phyloP scores from a whole-genome alignment of 2,888 invertebrate genomes.

The Chrysolina haemoptera region DNA sequence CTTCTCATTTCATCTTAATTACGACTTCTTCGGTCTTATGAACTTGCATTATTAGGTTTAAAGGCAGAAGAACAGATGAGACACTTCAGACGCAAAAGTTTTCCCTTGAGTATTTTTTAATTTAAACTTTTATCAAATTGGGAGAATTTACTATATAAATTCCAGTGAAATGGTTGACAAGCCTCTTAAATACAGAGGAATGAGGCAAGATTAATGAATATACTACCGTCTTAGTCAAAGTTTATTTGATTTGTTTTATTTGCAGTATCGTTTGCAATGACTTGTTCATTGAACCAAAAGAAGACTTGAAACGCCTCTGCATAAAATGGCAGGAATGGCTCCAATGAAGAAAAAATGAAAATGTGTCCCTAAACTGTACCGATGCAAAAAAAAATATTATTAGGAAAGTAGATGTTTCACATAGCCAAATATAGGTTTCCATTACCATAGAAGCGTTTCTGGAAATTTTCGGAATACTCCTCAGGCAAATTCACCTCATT shows the following conservation, averaged over 20 bases:
- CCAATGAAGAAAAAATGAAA: too few species aligned
- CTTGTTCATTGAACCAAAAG: too few species aligned
- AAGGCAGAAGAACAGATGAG: not conserved
- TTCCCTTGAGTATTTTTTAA: conserved; percentile 13
- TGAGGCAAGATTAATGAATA: not conserved
- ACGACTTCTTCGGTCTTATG: conserved; percentile 8
- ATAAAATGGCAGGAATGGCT: too few species aligned
- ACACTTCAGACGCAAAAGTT: conserved; percentile 1
- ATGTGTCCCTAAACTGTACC: too few species aligned
- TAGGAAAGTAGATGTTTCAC: too few species aligned
- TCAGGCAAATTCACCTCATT: too few species aligned
- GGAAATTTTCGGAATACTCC: too few species aligned
- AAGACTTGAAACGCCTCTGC: too few species aligned
- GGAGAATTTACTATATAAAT: conserved; percentile 15
- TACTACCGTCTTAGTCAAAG: not conserved
- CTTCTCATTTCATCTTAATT: conserved; percentile 15
- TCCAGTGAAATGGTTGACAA: not conserved
- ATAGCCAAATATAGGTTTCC: too few species aligned
- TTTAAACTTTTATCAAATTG: conserved; percentile 20
- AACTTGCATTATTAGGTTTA: conserved; percentile 9
- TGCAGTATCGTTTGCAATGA: too few species aligned
- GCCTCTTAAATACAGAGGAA: not conserved
- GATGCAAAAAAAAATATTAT: too few species aligned
- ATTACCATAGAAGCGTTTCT: too few species aligned
- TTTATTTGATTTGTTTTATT: not conserved